Base-by-base conservation (phyloP, 2,888 invertebrate species). In the Volucella zonaria region DNA sequence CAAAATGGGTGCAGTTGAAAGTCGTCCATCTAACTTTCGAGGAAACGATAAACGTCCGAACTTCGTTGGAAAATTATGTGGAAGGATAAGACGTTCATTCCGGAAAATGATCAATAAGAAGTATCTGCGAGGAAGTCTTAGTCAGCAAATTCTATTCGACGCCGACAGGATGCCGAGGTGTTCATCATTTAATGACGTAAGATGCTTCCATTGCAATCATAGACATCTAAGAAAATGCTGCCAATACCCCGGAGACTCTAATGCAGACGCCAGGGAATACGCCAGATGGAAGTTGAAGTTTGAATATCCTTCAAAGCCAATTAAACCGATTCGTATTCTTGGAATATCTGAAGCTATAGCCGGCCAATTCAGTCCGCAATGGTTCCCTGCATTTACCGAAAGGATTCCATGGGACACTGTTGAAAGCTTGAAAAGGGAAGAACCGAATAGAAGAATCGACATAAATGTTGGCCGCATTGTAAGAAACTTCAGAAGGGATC, bases 281-380 rank as follows among this genome's bases (percentile, higher is more conserved):
- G 43, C 61, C n/a, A 75, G 70, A 18, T 82, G 82, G 82, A 82
- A 70, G 40, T 64, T 10, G 38, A 14, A 14, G 1, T 82, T 82
- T 10, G 82, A 82, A 18, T 67, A 40, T 40, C 82, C 82, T 12
- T 43, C 47, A 8, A 51, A 82, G 11, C 45, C 68, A 1, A 31
- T 77, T 8, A 47, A 14, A 43, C 47, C 45, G 1, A 56, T 54
- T 58, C 47, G 68, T 4, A 82, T 82, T 58, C 49, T 68, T 14
- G 76, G 68, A n/a, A n/a, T 77, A 45, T 68, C 82, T 4, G 80
- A 81, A 64, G 82, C 82, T 10, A 45, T 82, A 23, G 51, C 78
- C 31, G 82, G 82, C 1, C 74, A 79, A 42, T 79, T 82, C 2
- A 79, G 74, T 11, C 78, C 79, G 1, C 15, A 43, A 0, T 54